These are phyloP conservation scores for Zosterops lateralis DNA, from an alignment of 2,113 vertebrate genomes.

Conservation along the genomic window DNA sequence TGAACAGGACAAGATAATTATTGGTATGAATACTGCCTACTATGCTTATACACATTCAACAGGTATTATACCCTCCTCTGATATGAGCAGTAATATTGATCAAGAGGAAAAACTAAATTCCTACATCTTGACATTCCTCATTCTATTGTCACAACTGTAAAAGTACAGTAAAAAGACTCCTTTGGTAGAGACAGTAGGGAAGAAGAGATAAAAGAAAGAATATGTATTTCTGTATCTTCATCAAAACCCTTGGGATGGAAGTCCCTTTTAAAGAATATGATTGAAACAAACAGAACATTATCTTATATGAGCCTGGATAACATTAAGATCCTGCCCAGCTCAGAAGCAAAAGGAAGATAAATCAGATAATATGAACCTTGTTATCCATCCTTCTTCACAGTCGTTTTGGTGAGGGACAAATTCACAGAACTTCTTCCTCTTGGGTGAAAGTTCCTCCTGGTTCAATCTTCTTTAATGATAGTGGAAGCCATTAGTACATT, in stretches of 20 bases:
- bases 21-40: neutral
- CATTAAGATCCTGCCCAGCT: neutral
- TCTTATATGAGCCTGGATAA: neutral
- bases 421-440: neutral
- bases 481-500: neutral
- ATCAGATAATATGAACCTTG: neutral
- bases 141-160: neutral
- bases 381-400: neutral
- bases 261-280: neutral
- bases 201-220: neutral
- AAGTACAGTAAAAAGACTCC: neutral
- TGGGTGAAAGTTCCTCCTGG: neutral
- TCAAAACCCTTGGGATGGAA: neutral
- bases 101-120: neutral
- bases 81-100: neutral
- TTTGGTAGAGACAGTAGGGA: neutral
- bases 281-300: neutral
- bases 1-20: constrained; percentile 23
- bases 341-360: neutral
- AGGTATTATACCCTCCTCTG: neutral
- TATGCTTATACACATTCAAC: neutral
- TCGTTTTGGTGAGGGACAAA: neutral
- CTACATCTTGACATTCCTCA: neutral
- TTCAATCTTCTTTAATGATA: neutral
- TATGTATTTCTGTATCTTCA: neutral